A percentile compares a stretch with the other conserved stretches of the same genome.
phyloP scores from a whole-genome alignment of 2,888 invertebrate genomes.

The Artemia sinica region DNA sequence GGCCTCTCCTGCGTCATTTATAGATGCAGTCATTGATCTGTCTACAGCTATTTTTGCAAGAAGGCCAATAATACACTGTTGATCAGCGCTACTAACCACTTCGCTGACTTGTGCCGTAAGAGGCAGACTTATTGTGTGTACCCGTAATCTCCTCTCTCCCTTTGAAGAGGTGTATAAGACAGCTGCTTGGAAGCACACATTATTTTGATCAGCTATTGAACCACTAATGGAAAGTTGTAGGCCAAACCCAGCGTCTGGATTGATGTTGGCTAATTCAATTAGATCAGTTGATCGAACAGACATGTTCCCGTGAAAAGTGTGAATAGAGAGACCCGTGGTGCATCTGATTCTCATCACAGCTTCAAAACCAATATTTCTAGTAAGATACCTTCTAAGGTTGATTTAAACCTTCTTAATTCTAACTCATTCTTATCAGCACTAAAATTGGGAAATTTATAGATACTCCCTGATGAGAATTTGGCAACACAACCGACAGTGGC shows the following conservation, averaged over 20 bases:
- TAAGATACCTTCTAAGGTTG: constrained; percentile 71
- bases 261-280: constrained; percentile 84
- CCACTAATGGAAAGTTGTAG: constrained; percentile 95
- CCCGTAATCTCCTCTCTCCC: constrained; percentile 87
- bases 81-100: constrained; percentile 73
- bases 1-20: constrained; percentile 87
- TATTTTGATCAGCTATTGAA: constrained; percentile 61
- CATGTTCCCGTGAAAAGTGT: constrained; percentile 98
- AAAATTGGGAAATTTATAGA: constrained; percentile 71
- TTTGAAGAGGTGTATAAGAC: constrained; percentile 86
- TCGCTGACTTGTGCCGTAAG: constrained; percentile 67
- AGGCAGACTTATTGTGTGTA: constrained; percentile 89
- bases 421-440: constrained; percentile 52
- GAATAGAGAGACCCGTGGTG: constrained; percentile 77
- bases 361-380: constrained; percentile 93
- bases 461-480: constrained; percentile 82
- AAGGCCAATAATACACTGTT: constrained; percentile 76
- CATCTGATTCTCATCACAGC: constrained; percentile 94
- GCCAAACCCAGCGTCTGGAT: constrained; percentile 92
- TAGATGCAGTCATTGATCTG: constrained; percentile 60
- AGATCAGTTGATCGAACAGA: constrained; percentile 95
- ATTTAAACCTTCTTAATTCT: constrained; percentile 53
- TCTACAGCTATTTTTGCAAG: constrained; percentile 94
- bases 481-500: constrained; percentile 75
- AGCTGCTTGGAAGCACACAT: constrained; percentile 92